phyloP scores from a whole-genome alignment of 37 sponge, comb jelly and placozoan genomes.

The Bolinopsis microptera region DNA sequence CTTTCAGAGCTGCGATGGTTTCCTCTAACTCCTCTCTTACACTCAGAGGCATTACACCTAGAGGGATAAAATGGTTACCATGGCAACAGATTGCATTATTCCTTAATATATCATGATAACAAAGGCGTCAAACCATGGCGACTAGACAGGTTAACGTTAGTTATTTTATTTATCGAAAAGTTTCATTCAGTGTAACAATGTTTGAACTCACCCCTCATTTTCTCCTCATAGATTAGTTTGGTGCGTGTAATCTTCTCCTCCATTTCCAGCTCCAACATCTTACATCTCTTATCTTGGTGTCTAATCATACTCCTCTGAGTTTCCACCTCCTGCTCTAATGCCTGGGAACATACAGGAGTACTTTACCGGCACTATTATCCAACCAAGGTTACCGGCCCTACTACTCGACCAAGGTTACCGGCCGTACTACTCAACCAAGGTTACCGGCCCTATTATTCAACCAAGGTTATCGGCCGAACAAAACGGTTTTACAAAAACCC shows the following conservation, averaged over 20 bases:
- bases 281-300: neutral
- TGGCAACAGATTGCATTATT: neutral
- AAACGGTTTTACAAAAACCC: too few relatives aligned
- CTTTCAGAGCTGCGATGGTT: constrained; percentile 35
- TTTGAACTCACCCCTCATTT: constrained; percentile 26
- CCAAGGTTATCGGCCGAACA: too few relatives aligned
- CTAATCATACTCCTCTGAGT: constrained; percentile 15
- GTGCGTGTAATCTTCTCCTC: constrained; percentile 21
- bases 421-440: too few relatives aligned
- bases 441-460: too few relatives aligned
- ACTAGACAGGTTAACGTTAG: too few relatives aligned
- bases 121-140: too few relatives aligned
- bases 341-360: neutral
- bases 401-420: too few relatives aligned
- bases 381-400: too few relatives aligned
- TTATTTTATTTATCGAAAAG: too few relatives aligned
- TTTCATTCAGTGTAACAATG: too few relatives aligned
- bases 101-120: too few relatives aligned
- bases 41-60: neutral
- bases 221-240: constrained; percentile 22
- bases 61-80: neutral
- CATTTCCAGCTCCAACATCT: neutral
- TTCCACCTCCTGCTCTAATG: constrained; percentile 40
- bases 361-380: too few relatives aligned
- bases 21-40: constrained; percentile 38